Evolutionary conservation across 1,140 invertebrate genomes (phyloP).

Genomic region (Drosophila elegans): DNA sequence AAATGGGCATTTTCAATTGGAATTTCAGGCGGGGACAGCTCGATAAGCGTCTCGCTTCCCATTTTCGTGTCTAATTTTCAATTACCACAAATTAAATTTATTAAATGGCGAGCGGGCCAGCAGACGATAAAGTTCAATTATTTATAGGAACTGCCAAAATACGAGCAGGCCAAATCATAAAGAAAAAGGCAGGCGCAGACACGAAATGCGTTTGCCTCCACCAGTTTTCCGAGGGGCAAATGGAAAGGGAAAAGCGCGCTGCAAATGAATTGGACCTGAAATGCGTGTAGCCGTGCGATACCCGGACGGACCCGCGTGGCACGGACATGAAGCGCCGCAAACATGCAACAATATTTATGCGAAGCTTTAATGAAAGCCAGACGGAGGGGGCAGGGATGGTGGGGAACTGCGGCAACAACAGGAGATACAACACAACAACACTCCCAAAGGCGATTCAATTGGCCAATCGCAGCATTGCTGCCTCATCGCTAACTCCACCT

Average conservation of each 20-base stretch:
- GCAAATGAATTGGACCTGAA: conserved; percentile 78
- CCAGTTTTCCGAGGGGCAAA: conserved; percentile 12
- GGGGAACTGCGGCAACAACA: conserved; percentile 1
- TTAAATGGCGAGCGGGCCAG: conserved; percentile 63
- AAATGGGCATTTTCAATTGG: conserved; percentile 63
- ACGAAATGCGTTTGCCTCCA: conserved; percentile 37
- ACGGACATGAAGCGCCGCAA: conserved; percentile 60
- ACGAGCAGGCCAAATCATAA: conserved; percentile 59
- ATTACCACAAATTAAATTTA: conserved; percentile 82
- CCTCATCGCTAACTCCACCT: conserved; percentile 68
- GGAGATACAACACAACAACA: conserved; percentile 7
- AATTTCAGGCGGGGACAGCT: conserved; percentile 43
- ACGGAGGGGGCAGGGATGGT: conserved; percentile 1
- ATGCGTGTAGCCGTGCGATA: conserved; percentile 70
- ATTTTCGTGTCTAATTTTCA: conserved; percentile 49
- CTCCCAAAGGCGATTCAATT: conserved; percentile 5
- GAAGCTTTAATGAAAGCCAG: conserved; percentile 75
- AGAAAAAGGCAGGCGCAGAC: conserved; percentile 50
- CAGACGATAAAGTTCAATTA: conserved; percentile 71
- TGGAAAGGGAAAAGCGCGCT: conserved; percentile 36
- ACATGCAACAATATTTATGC: conserved; percentile 83
- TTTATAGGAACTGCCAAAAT: conserved; percentile 75
- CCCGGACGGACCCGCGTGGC: conserved; percentile 23
- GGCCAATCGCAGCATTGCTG: conserved; percentile 62
- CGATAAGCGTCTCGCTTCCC: conserved; percentile 39